These are phyloP conservation scores for Erebia aethiops DNA, from an alignment of 2,888 invertebrate species.

Conservation along the genomic window DNA sequence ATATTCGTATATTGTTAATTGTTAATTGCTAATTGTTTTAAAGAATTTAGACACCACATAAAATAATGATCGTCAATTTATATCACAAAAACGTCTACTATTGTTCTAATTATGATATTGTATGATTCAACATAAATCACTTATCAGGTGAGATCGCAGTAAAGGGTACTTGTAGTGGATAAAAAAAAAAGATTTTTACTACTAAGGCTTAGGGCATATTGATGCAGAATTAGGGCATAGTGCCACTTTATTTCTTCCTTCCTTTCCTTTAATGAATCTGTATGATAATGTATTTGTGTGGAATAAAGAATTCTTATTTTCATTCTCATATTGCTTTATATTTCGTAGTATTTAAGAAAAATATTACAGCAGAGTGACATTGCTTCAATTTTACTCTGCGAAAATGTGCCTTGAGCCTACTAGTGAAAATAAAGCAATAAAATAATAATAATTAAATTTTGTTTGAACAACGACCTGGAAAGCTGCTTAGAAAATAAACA, in stretches of 20 bases:
- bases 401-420: background rate
- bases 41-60: background rate
- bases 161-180: no score
- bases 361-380: background rate
- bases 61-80: constrained; percentile 21
- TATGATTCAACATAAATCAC: background rate
- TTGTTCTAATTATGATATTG: background rate
- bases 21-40: constrained; percentile 11
- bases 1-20: constrained; percentile 24
- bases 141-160: no score
- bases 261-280: no score
- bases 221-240: no score
- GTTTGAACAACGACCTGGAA: no score
- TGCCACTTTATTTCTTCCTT: no score
- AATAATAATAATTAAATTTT: no score
- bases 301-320: no score
- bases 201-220: no score
- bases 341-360: background rate
- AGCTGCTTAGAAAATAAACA: no score
- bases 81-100: constrained; percentile 33
- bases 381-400: background rate
- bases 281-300: no score
- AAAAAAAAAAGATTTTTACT: no score
- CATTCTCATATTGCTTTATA: background rate
- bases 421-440: background rate